These are phyloP conservation scores for Oryzias curvinotus DNA, from an alignment of 2,113 vertebrate species.

Conservation along the genomic window DNA sequence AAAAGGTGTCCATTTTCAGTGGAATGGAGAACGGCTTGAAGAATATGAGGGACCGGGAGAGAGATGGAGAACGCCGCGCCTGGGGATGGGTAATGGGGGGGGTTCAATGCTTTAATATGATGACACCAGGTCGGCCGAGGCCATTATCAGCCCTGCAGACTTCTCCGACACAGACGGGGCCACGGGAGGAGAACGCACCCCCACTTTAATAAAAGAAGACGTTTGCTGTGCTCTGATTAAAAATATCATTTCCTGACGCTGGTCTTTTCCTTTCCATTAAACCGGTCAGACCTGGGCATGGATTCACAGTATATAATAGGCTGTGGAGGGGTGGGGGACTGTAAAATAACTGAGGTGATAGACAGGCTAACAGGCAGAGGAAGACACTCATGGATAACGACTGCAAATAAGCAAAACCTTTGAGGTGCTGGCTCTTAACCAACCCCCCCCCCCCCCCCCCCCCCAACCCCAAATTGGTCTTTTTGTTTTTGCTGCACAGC, in stretches of 20 bases:
- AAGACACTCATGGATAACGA: neutral
- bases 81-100: neutral
- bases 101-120: slow-evolving; percentile 60
- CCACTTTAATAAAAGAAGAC: slow-evolving; percentile 71
- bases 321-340: slow-evolving; percentile 19
- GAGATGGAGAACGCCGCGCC: slow-evolving; percentile 10
- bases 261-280: slow-evolving; percentile 51
- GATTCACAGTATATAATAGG: slow-evolving; percentile 57
- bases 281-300: slow-evolving; percentile 27
- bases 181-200: slow-evolving; percentile 34
- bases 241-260: slow-evolving; percentile 74
- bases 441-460: no score
- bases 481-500: no score
- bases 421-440: no score
- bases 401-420: neutral
- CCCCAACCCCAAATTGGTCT: no score
- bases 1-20: slow-evolving; percentile 48
- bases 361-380: slow-evolving; percentile 21
- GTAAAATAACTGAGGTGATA: slow-evolving; percentile 43
- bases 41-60: slow-evolving; percentile 28
- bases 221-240: slow-evolving; percentile 69
- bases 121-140: slow-evolving; percentile 45
- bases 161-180: slow-evolving; percentile 37
- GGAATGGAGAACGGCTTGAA: slow-evolving; percentile 16
- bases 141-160: slow-evolving; percentile 57